These are phyloP conservation scores for Ecliptopera silaceata DNA, from an alignment of 2,888 invertebrate species.

Conservation along the genomic window DNA sequence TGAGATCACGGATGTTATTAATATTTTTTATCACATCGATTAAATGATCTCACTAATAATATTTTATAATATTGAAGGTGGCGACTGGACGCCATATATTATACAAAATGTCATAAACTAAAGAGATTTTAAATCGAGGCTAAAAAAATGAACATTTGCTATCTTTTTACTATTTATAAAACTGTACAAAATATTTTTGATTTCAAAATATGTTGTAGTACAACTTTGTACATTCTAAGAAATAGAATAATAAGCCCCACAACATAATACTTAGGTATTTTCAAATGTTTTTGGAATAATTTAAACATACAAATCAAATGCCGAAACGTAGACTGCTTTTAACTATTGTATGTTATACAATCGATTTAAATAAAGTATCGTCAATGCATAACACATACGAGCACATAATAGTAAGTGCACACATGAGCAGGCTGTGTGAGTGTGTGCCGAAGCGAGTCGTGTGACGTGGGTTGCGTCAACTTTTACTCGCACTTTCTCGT, in stretches of 20 bases:
- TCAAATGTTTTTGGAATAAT: no score
- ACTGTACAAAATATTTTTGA: no score
- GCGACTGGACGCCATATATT: no score
- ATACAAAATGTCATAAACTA: no score
- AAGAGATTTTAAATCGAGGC: no score
- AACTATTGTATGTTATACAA: slow-evolving; percentile 63
- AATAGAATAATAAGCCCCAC: no score
- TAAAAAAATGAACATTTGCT: no score
- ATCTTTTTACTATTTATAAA: no score
- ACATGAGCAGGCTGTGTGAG: slow-evolving; percentile 38
- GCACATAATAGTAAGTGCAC: slow-evolving; percentile 40
- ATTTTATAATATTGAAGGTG: not conserved
- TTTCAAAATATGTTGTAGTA: no score
- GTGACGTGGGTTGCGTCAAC: slow-evolving; percentile 81
- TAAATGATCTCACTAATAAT: not conserved
- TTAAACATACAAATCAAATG: no score
- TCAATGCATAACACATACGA: slow-evolving; percentile 60
- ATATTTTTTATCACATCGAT: not conserved
- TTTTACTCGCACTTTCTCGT: slow-evolving; percentile 82
- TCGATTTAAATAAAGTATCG: slow-evolving; percentile 69
- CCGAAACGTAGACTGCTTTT: slow-evolving; percentile 38
- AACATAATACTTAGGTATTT: no score
- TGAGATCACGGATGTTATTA: not conserved
- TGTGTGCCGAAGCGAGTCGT: slow-evolving; percentile 54
- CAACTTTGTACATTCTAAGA: no score